Conservation (phyloP, 2,797 vertebrate genomes). For the Rhabdophis nuchalis region DNA sequence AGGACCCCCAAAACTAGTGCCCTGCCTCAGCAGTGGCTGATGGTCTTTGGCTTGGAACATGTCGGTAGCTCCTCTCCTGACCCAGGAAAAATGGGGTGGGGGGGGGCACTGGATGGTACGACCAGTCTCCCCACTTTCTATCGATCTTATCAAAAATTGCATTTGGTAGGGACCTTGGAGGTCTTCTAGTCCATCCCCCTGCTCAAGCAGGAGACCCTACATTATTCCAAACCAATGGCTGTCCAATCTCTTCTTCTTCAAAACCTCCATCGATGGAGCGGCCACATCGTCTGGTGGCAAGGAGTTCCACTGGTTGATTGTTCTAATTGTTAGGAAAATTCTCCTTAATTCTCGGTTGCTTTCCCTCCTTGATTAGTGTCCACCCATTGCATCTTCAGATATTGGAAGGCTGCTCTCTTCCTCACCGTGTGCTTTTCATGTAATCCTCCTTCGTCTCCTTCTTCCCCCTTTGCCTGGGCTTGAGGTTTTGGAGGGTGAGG, state of each 20-base stretch:
- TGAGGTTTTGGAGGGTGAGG: slow-evolving; percentile 96
- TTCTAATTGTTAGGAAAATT: background rate
- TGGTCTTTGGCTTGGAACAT: background rate
- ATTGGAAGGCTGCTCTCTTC: background rate
- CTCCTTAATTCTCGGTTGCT: background rate
- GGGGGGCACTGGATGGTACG: background rate
- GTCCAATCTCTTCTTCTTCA: background rate
- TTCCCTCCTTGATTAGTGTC: background rate
- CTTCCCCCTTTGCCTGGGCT: slow-evolving; percentile 93
- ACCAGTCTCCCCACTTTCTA: background rate
- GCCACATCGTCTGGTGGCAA: background rate
- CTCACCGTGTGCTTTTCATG: slow-evolving; percentile 94
- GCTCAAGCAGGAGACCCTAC: background rate
- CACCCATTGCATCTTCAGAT: background rate
- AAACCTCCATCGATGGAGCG: background rate
- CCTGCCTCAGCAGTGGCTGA: background rate
- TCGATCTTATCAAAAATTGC: no score
- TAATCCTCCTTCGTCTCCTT: slow-evolving; percentile 98
- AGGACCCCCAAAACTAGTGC: background rate
- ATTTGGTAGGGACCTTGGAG: no score
- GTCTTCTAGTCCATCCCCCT: background rate
- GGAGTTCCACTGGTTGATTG: background rate
- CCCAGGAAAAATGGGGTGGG: no score
- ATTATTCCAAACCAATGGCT: background rate
- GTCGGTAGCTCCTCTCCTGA: background rate